These are phyloP conservation scores for Callyntrura sp. DNA, from an alignment of 2,888 invertebrate species.

Conservation along the genomic window DNA sequence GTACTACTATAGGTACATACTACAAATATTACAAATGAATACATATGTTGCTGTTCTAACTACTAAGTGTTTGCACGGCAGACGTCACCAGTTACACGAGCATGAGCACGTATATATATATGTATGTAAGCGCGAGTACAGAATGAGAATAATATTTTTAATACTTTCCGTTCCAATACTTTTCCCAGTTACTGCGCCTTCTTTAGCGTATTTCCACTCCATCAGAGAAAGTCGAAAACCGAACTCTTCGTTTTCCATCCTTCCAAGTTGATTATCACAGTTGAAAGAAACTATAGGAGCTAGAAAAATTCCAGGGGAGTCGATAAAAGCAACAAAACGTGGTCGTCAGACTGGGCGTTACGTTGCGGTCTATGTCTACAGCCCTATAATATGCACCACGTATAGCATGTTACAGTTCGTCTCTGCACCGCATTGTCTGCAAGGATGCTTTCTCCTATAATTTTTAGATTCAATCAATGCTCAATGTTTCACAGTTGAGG, in stretches of 20 bases:
- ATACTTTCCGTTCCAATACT: not conserved
- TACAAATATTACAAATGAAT: too few species aligned
- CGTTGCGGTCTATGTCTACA: not conserved
- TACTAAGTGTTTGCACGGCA: too few species aligned
- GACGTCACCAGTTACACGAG: too few species aligned
- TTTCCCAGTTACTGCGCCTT: too few species aligned
- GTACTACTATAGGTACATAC: not conserved
- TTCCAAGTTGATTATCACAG: not conserved
- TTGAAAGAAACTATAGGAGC: not conserved
- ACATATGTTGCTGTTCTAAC: too few species aligned
- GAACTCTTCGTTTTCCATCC: not conserved
- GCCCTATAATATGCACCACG: not conserved
- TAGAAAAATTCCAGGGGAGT: not conserved
- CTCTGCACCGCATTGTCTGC: not conserved
- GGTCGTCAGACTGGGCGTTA: not conserved
- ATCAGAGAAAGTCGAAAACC: not conserved
- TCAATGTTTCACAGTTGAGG: not conserved
- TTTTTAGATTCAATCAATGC: not conserved
- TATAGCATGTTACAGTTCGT: not conserved
- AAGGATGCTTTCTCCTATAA: not conserved
- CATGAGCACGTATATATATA: not conserved
- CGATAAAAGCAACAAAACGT: not conserved
- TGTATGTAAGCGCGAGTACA: not conserved
- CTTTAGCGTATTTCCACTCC: not conserved
- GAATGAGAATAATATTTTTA: not conserved